Evolutionary conservation across 2,113 vertebrate species (phyloP), one percentile per base, ranked within the genome.

Genomic region (Ceyx margarethae): DNA sequence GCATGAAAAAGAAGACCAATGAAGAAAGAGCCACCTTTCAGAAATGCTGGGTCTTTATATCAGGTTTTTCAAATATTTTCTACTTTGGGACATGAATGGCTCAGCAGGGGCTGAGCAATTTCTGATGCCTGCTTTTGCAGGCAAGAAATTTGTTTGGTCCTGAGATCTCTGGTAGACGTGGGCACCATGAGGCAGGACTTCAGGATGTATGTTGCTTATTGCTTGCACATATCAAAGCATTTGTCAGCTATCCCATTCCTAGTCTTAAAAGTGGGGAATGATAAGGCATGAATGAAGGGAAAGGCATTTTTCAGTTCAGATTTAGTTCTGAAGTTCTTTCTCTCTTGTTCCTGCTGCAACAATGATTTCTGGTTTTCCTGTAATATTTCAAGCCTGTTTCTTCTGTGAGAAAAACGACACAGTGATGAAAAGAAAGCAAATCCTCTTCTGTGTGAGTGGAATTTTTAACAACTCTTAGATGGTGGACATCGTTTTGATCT

Each of bases 1-100:
- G 54, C 3, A 3, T 37, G 46, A 66, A 79, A 79, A 85, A 87
- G 26, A 23, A 87, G 45, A 69, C 50, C 35, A 79, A 93, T 15
- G 31, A 79, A 81, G 73, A 72, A 84, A 75, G 46, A 72, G 35
- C 85, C 64, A 85, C 40, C 80, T 90, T 95, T 85, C 64, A 85
- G 81, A 93, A 91, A 78, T 51, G 37, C 31, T 93, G 78, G 42
- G 69, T 89, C 81, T 89, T 54, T 90, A 50, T 37, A 51, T 48
- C 57, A 73, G 31, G 26, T 76, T 78, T 91, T 92, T 93, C 17
- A 91, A 79, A 85, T 73, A 13, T 37, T 67, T 90, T 86, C 37
- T 69, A 42, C 74, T 89, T 68, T 50, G 64, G 54, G 81, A 94
- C 50, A 69, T 75, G 57, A 84, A 16, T 79, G 51, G 58, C 74